Percentiles rank a stretch among this genome's conserved stretches.
Conservation (phyloP, 2,888 invertebrate species). For the Loripinus fragilis region DNA sequence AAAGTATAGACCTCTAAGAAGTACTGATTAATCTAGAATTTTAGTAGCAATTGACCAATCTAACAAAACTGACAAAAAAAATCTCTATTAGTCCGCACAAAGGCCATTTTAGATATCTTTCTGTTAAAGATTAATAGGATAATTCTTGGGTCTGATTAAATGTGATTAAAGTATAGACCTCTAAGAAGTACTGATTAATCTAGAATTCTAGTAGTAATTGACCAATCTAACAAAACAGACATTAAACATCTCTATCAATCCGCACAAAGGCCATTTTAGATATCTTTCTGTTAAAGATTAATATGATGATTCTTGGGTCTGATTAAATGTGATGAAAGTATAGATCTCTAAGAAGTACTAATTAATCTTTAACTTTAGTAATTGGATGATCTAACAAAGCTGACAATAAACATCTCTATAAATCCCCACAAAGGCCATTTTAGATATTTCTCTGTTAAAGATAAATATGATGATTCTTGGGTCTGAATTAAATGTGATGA, state of each 20-base stretch:
- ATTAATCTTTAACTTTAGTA: conserved; percentile 29
- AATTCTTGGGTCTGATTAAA: not conserved
- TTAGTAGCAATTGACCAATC: too few relatives aligned
- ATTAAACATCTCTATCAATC: too few relatives aligned
- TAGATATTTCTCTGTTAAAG: not conserved
- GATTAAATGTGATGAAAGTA: not conserved
- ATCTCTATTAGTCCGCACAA: too few relatives aligned
- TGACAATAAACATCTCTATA: too few relatives aligned
- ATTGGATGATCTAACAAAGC: too few relatives aligned
- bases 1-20: conserved; percentile 37
- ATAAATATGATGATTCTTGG: not conserved
- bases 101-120: too few relatives aligned
- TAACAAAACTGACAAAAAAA: too few relatives aligned
- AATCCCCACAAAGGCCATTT: too few relatives aligned
- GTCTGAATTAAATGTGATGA: not conserved
- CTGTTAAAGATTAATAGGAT: not conserved
- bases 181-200: conserved; percentile 46
- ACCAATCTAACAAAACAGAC: too few relatives aligned
- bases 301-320: conserved; percentile 5
- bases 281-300: not conserved
- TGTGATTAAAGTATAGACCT: conserved; percentile 24
- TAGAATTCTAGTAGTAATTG: too few relatives aligned
- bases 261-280: too few relatives aligned
- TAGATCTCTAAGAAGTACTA: conserved; percentile 45
- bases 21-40: conserved; percentile 37